Evolutionary conservation across 1,140 invertebrate genomes (phyloP).

Genomic region (Probaryconus sp.): DNA sequence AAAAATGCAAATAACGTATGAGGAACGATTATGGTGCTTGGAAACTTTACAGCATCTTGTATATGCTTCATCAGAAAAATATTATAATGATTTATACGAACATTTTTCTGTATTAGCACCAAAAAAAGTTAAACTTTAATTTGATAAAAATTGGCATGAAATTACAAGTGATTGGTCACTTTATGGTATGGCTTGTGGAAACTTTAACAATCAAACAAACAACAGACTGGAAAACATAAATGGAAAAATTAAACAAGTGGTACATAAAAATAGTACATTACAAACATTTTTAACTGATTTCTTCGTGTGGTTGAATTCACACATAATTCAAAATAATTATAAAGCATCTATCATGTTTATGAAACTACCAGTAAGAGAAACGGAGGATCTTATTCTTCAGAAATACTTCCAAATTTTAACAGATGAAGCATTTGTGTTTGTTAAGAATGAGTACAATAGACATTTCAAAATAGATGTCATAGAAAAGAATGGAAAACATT

Average conservation of each 20-base stretch:
- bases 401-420: slow-evolving; percentile 5
- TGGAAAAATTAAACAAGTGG: slow-evolving; percentile 1
- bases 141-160: slow-evolving; percentile 10
- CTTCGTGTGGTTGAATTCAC: slow-evolving; percentile 1
- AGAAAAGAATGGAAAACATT: background rate
- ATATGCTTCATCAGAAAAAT: background rate
- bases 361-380: background rate
- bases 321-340: background rate
- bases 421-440: slow-evolving; percentile 10
- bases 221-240: slow-evolving; percentile 15
- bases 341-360: slow-evolving; percentile 1
- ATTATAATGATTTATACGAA: background rate
- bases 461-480: background rate
- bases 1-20: slow-evolving; percentile 3
- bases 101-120: background rate
- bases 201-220: slow-evolving; percentile 14
- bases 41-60: background rate
- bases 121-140: background rate
- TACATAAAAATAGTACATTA: slow-evolving; percentile 2
- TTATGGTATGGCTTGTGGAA: background rate
- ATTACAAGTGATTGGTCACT: slow-evolving; percentile 3
- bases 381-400: background rate
- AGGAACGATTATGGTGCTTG: background rate
- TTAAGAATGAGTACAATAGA: background rate
- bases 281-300: background rate